phyloP scores from a whole-genome alignment of 1,140 invertebrate species.

The Homarus americanus region DNA sequence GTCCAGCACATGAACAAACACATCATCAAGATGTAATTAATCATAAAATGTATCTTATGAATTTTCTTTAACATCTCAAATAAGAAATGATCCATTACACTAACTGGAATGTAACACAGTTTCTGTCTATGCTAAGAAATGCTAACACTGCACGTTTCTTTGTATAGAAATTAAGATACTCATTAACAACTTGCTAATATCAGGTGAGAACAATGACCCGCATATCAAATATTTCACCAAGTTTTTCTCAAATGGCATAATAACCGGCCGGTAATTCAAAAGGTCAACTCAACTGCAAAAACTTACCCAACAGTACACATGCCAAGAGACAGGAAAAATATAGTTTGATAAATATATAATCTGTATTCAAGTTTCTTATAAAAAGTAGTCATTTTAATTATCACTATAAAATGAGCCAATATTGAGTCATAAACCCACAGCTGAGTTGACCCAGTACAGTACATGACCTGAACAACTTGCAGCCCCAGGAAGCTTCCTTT shows the following conservation, averaged over 20 bases:
- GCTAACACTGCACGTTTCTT: not conserved
- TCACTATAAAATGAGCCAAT: conserved; percentile 15
- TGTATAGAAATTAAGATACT: not conserved
- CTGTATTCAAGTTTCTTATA: conserved; percentile 17
- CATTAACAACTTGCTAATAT: not conserved
- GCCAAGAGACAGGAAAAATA: conserved; percentile 13
- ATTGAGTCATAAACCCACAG: not conserved
- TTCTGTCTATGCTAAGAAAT: not conserved
- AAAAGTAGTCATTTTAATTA: conserved; percentile 8
- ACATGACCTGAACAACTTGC: not conserved
- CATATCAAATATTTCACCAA: too few species aligned
- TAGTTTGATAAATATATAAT: conserved; percentile 15
- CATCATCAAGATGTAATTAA: too few species aligned
- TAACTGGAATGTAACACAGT: conserved; percentile 15
- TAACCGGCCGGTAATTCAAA: too few species aligned
- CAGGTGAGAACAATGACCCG: not conserved
- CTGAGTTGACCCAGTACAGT: not conserved
- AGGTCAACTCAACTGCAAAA: not conserved
- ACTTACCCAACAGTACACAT: not conserved
- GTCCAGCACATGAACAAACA: too few species aligned
- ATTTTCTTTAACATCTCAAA: too few species aligned
- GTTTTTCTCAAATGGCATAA: not conserved
- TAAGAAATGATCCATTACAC: too few species aligned
- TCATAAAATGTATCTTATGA: too few species aligned
- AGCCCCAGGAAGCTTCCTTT: too few species aligned